Base-by-base conservation (phyloP, 2,113 vertebrate genomes). In the Carassius gibelio region DNA sequence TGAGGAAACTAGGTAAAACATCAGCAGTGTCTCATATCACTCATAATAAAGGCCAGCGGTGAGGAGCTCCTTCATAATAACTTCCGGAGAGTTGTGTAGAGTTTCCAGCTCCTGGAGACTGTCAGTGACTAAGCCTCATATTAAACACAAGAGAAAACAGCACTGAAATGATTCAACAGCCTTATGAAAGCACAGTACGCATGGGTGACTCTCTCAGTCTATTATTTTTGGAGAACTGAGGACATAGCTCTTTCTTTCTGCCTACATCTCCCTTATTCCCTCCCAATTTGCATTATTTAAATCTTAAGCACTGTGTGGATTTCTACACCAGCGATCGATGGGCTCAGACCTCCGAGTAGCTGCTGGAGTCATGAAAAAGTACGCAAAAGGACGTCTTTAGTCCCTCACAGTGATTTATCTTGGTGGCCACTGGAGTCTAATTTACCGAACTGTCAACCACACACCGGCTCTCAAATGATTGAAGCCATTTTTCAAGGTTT, bases 401-500 rank as follows among this genome's bases (percentile, higher is more conserved):
- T 34, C 50, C 50, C 75, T 50, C 78, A 36, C 23, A 19, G 9
- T 50, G 72, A 82, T 88, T 76, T 85, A 88, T 75, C 75, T 75
- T n/a, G 13, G 30, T 23, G 48, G 66, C 48, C 71, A 69, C 50
- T 8, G 19, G 66, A 52, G 68, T 82, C 78, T 86, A 64, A 90
- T 87, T 84, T 84, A 86, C 55, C 0, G 66, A 85, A 76, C 71
- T 81, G 87, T 82, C 87, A 86, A 79, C 71, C 42, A 30, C 77
- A 69, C 66, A 42, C 36, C 61, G 26, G 71, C 21, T 72, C 64
- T 34, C 84, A 68, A 74, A 81, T 68, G 81, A 84, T 87, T 81
- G 86, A 85, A 84, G 66, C 66, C 75, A 57, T 79, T 90, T 89
- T 86, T 84, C 86, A 89, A 75, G 82, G 66, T 74, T 61, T 74